phyloP scores from a whole-genome alignment of 1,140 invertebrate species.

The Listronotus oregonensis region DNA sequence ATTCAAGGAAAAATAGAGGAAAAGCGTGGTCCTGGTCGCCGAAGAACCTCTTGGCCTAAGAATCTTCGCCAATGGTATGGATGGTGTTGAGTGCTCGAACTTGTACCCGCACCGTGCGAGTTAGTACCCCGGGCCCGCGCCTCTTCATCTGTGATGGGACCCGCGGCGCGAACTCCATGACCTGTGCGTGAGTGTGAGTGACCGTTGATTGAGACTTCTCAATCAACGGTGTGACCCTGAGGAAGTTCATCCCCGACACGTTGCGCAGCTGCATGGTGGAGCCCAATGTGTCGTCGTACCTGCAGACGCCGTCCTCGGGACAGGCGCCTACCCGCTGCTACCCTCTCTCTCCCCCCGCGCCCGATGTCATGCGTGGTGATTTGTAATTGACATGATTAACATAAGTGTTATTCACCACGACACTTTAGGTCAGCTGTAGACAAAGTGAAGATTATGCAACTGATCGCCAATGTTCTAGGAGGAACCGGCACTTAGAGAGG shows the following conservation, averaged over 20 bases:
- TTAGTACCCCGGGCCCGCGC: conserved; percentile 7
- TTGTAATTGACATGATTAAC: conserved; percentile 61
- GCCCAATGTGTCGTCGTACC: conserved; percentile 80
- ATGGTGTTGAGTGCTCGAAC: conserved; percentile 1
- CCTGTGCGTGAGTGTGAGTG: conserved; percentile 50
- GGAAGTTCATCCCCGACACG: conserved; percentile 80
- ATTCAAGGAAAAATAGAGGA: too few species aligned
- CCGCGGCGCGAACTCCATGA: conserved; percentile 40
- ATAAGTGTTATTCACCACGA: conserved; percentile 58
- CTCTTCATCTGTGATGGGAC: conserved; percentile 46
- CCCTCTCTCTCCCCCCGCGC: conserved; percentile 53
- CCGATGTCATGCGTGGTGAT: conserved; percentile 57
- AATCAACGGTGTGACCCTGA: too few species aligned
- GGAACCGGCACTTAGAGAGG: too few species aligned
- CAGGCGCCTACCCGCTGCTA: conserved; percentile 67
- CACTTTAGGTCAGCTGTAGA: too few species aligned
- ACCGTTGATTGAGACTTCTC: too few species aligned
- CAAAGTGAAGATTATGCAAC: too few species aligned
- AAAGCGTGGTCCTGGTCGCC: too few species aligned
- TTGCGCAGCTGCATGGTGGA: conserved; percentile 83
- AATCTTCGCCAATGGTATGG: too few species aligned
- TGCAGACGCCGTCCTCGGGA: conserved; percentile 79
- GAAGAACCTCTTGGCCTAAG: too few species aligned
- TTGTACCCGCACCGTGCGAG: neutral
- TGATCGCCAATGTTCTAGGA: too few species aligned